These are phyloP conservation scores for Pimephales promelas DNA, from an alignment of 2,113 vertebrate species.

Conservation along the genomic window DNA sequence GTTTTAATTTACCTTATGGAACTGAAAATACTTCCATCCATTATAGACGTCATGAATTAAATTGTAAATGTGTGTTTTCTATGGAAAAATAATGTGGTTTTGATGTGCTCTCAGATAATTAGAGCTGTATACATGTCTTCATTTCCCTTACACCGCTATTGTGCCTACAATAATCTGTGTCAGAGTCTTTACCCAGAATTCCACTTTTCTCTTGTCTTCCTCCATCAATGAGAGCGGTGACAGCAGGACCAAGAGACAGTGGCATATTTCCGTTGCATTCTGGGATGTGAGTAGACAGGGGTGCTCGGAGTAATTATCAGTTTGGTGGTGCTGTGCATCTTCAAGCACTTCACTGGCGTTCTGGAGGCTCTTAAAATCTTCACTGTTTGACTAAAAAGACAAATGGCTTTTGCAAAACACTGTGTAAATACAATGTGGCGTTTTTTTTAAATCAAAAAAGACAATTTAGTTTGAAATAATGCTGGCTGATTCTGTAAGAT, in stretches of 20 bases:
- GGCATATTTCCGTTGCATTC: constrained; percentile 8
- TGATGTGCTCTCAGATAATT: not conserved
- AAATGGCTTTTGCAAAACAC: not conserved
- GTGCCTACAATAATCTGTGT: not conserved
- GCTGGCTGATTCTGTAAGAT: not conserved
- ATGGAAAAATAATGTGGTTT: not conserved
- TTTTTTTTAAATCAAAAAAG: not conserved
- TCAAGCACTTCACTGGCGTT: not conserved
- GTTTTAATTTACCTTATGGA: not conserved
- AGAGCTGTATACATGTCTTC: not conserved
- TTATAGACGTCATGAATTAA: not conserved
- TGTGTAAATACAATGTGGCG: not conserved
- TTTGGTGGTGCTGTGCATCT: not conserved
- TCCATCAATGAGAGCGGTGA: not conserved
- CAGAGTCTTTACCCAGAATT: not conserved
- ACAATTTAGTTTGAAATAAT: not conserved
- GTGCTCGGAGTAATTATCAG: constrained; percentile 28
- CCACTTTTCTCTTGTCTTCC: not conserved
- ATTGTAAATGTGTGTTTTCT: not conserved
- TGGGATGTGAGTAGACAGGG: not conserved
- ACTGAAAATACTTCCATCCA: not conserved
- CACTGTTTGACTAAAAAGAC: not conserved
- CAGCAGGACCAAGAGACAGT: not conserved
- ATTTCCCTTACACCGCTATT: not conserved
- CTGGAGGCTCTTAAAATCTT: not conserved